phyloP scores from a whole-genome alignment of 2,113 vertebrate species.

The Maccullochella peelii region DNA sequence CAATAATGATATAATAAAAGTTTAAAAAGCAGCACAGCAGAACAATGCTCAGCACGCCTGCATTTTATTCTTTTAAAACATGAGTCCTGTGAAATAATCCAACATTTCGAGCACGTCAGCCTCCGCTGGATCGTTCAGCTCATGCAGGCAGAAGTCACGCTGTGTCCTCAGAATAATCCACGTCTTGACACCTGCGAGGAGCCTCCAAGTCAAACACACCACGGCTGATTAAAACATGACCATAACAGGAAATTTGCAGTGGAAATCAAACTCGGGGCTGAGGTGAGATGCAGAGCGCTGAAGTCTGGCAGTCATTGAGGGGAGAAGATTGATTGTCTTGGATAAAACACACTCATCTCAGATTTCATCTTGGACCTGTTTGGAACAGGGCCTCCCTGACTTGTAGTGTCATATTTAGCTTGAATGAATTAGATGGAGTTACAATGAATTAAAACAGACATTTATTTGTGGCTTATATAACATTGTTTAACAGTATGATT shows the following conservation, averaged over 20 bases:
- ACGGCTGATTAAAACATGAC: constrained; percentile 67
- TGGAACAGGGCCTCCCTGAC: constrained; percentile 13
- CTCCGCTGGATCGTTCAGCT: constrained; percentile 6
- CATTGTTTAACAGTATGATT: background rate
- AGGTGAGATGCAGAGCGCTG: constrained; percentile 41
- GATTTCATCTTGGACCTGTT: constrained; percentile 41
- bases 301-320: constrained; percentile 62
- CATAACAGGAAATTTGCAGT: constrained; percentile 68
- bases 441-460: constrained; percentile 27
- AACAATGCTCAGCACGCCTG: background rate
- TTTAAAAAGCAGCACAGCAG: background rate
- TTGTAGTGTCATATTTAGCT: constrained; percentile 26
- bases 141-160: constrained; percentile 15
- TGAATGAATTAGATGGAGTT: background rate
- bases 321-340: constrained; percentile 64
- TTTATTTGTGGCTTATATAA: constrained; percentile 14
- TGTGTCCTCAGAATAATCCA: constrained; percentile 34
- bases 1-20: background rate
- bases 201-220: constrained; percentile 63
- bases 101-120: constrained; percentile 4
- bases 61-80: background rate
- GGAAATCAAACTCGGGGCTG: constrained; percentile 57
- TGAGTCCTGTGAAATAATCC: background rate
- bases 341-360: constrained; percentile 55
- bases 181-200: constrained; percentile 51